Percentiles rank a stretch among this genome's conserved stretches.
These are phyloP conservation scores for Colistium nudipinnis DNA, from an alignment of 2,113 vertebrate genomes.

Conservation along the genomic window DNA sequence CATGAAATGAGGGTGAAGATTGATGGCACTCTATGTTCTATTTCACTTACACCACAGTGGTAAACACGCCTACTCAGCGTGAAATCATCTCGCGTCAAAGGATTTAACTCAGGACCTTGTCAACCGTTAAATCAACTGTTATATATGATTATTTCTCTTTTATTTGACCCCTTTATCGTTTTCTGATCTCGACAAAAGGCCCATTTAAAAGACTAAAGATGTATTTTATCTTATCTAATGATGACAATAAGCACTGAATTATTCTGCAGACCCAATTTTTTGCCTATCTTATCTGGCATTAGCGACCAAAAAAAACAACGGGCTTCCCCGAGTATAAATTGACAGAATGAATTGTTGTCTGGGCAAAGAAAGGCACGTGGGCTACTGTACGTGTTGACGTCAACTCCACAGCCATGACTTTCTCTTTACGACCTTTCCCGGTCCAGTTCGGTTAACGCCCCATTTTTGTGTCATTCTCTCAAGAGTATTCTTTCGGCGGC, in stretches of 20 bases:
- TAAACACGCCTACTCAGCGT: constrained; percentile 1
- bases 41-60: neutral
- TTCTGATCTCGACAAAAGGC: neutral
- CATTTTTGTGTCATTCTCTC: neutral
- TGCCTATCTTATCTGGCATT: too few species aligned
- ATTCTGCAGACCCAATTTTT: too few species aligned
- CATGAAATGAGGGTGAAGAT: constrained; percentile 12
- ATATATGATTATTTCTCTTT: too few species aligned
- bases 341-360: too few species aligned
- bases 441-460: neutral
- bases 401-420: constrained; percentile 1
- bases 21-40: neutral
- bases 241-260: too few species aligned
- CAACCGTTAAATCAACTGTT: too few species aligned
- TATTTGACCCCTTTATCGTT: too few species aligned
- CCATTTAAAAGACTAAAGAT: neutral
- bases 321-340: too few species aligned
- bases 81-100: constrained; percentile 14
- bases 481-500: neutral
- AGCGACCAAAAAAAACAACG: constrained; percentile 14
- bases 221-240: too few species aligned
- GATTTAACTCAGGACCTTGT: too few species aligned
- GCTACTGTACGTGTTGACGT: neutral
- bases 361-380: too few species aligned
- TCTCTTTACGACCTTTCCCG: neutral